Evolutionary conservation across 2,888 invertebrate genomes (phyloP), one percentile per base, ranked within the genome.

Genomic region (Microplitis manilae): DNA sequence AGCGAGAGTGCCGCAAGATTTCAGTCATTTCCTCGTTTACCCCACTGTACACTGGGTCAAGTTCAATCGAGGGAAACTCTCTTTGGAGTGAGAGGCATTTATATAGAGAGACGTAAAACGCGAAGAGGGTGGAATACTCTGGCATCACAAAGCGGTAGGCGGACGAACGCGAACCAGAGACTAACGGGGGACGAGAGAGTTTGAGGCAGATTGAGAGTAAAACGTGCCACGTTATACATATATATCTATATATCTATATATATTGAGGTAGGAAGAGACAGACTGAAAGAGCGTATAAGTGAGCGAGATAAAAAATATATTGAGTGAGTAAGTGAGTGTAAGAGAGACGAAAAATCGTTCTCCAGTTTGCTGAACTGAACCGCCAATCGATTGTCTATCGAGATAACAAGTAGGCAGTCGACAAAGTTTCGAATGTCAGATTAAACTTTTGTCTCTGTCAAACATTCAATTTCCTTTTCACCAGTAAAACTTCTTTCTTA

Each of bases 1-100:
- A 79, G 84, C 79, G 81, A 79, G 82, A 79, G 81, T 81, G 81
- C 80, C 83, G 79, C 86, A 86, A 86, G 85, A 86, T 87, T 86
- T 86, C 85, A 84, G 83, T 83, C 83, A 82, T 84, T 85, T 82
- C 81, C 81, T 80, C 78, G 75, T 83, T 84, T 82, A 76, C 81
- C 78, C 50, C 78, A 78, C 75, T 77, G 77, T 77, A 75, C 79
- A 85, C 76, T 88, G 84, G 88, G 88, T 88, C 88, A 88, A 88
- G 88, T 88, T 88, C 87, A 84, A 82, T 79, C 78, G 80, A 76
- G 77, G 79, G 78, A 78, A 77, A 75, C 61, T 50, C 50, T 50
- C 50, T 50, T 60, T 59, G 30, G 59, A 67, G 67, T 73, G 74
- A 75, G 62, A 61, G 62, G 40, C 61, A 60, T 50, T 75, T 74